A percentile compares a stretch with the other conserved stretches of the same genome.
phyloP scores from a whole-genome alignment of 2,888 invertebrate species.

The Parascotia fuliginaria region DNA sequence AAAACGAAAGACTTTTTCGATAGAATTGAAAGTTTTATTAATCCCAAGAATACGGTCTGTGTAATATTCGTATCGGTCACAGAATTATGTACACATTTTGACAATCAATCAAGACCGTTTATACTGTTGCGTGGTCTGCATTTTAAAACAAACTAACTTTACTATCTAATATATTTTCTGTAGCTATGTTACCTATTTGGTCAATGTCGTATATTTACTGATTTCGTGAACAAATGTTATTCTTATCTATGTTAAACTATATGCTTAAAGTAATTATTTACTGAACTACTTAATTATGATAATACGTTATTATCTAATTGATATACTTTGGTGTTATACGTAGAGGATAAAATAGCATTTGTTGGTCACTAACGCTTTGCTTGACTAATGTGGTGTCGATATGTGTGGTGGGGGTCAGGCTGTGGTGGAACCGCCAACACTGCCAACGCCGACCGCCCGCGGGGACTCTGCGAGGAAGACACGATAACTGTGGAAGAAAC shows the following conservation, averaged over 20 bases:
- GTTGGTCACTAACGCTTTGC: conserved; percentile 36
- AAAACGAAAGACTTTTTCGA: background rate
- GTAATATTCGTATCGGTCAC: background rate
- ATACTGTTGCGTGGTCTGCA: background rate
- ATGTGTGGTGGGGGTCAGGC: conserved; percentile 58
- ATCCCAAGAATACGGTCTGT: background rate
- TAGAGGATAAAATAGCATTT: conserved; percentile 1
- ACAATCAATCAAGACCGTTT: background rate
- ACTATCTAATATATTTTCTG: background rate
- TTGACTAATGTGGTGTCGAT: conserved; percentile 41
- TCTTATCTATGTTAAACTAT: background rate
- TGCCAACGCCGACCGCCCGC: conserved; percentile 70
- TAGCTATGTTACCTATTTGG: background rate
- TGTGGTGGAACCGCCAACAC: conserved; percentile 60
- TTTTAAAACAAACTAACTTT: background rate
- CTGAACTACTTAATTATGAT: too few species aligned
- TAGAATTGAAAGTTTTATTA: background rate
- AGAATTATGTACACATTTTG: background rate
- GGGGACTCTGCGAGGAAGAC: conserved; percentile 72
- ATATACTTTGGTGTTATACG: background rate
- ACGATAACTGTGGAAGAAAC: conserved; percentile 67
- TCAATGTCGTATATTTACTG: conserved; percentile 4
- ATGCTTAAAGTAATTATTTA: too few species aligned
- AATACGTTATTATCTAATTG: too few species aligned
- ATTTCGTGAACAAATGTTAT: conserved; percentile 1